These are phyloP conservation scores for Anguilla obscura DNA, from an alignment of 2,797 vertebrate species.

Conservation along the genomic window DNA sequence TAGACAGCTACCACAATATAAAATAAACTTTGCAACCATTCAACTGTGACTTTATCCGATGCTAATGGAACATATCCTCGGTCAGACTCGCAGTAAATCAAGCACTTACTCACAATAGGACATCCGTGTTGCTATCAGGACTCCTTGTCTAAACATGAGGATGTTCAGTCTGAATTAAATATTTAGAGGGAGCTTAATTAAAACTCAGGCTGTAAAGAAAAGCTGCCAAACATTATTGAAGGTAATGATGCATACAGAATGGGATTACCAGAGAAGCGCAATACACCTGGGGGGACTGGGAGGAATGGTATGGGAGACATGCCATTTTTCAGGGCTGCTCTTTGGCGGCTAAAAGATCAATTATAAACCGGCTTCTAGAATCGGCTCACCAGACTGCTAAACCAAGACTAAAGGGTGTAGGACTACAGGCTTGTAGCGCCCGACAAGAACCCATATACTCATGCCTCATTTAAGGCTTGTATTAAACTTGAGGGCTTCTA, in stretches of 20 bases:
- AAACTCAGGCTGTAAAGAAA: conserved; percentile 65
- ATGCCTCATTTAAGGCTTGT: neutral
- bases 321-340: conserved; percentile 51
- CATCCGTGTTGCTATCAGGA: conserved; percentile 33
- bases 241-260: conserved; percentile 75
- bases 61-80: conserved; percentile 25
- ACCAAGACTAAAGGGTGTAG: conserved; percentile 43
- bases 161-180: conserved; percentile 67
- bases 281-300: conserved; percentile 62
- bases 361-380: conserved; percentile 61
- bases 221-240: conserved; percentile 68
- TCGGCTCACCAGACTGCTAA: conserved; percentile 58
- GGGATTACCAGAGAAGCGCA: conserved; percentile 65
- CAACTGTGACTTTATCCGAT: neutral
- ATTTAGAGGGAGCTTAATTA: conserved; percentile 73
- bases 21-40: conserved; percentile 27
- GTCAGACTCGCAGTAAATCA: conserved; percentile 45
- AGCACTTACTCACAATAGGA: conserved; percentile 26
- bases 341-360: conserved; percentile 68
- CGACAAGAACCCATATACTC: neutral
- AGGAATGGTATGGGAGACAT: conserved; percentile 64
- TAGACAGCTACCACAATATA: conserved; percentile 1
- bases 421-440: neutral
- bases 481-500: conserved; percentile 28
- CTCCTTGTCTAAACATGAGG: conserved; percentile 54